Conservation (phyloP, 2,113 vertebrate species). For the Felis catus region F.catus_Fca126_mat1.0 CM031412.1:104728501-104729000, state of each 20-base stretch:
- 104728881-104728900: not conserved
- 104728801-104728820: not conserved
- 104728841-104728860: not conserved
- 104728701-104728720: not conserved
- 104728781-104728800: conserved; percentile 13
- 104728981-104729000: not conserved
- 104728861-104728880: not conserved
- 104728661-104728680: conserved; percentile 30
- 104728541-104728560: not conserved
- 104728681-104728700: not conserved
- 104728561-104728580: not conserved
- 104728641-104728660: not conserved
- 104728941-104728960: conserved; percentile 32
- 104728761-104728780: not conserved
- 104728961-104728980: not conserved
- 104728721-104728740: not conserved
- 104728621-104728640: not conserved
- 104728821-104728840: not conserved
- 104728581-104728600: not conserved
- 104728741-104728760: not conserved
- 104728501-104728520: not conserved
- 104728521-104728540: not conserved
- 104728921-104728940: not conserved
- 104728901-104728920: not conserved
- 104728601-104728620: not conserved